Percentiles rank a stretch among this genome's conserved stretches.
Conservation (phyloP, 2,113 vertebrate species). For the Forbesichthys papilliferus region DNA sequence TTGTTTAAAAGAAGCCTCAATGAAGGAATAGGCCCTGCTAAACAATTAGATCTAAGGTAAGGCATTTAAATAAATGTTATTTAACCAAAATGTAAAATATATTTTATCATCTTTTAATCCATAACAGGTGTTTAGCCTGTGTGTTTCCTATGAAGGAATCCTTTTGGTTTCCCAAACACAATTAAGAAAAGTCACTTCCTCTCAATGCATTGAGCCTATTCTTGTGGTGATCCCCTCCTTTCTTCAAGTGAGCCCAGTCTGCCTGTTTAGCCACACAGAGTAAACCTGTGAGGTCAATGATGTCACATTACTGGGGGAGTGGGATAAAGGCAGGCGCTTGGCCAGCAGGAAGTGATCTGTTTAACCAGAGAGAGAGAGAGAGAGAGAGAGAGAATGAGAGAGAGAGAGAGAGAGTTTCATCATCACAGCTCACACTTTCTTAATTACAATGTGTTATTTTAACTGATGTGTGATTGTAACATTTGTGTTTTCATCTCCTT, state of each 20-base stretch:
- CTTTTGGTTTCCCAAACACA: not conserved
- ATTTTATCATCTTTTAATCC: not conserved
- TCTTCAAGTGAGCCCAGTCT: slow-evolving; percentile 70
- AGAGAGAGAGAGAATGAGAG: no score
- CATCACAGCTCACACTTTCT: slow-evolving; percentile 60
- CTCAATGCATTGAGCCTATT: slow-evolving; percentile 9
- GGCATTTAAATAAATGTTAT: no score
- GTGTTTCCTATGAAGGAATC: not conserved
- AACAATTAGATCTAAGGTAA: no score
- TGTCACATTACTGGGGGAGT: slow-evolving; percentile 87
- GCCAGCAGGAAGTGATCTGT: slow-evolving; percentile 82
- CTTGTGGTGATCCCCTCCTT: slow-evolving; percentile 22
- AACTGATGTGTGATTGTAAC: slow-evolving; percentile 2
- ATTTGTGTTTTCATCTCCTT: slow-evolving; percentile 35
- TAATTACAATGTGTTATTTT: not conserved
- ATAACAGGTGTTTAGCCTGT: not conserved
- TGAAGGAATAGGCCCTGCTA: no score
- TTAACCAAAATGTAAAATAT: no score
- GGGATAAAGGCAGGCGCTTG: slow-evolving; percentile 85
- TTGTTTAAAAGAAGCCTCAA: slow-evolving; percentile 20
- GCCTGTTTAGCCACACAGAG: slow-evolving; percentile 85
- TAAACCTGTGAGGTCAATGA: slow-evolving; percentile 82
- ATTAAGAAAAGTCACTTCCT: slow-evolving; percentile 71
- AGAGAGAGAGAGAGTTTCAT: slow-evolving; percentile 64
- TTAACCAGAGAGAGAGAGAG: slow-evolving; percentile 69